Base-by-base conservation (phyloP, 53 echinoderm and acorn worm genomes). In the Luidia sarsii region DNA sequence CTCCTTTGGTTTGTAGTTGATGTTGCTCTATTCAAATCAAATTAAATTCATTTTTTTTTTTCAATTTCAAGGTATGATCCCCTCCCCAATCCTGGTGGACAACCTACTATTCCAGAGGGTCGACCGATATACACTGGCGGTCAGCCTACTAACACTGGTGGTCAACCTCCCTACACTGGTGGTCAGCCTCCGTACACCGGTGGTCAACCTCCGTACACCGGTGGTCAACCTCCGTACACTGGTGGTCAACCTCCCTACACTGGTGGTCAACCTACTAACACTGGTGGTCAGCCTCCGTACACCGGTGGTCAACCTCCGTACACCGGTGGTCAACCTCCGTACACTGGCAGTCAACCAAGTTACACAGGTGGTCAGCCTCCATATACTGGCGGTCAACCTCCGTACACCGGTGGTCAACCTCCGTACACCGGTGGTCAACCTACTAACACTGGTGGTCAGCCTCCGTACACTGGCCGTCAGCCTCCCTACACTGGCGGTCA, bases 211-310 rank as follows among this genome's bases (percentile, higher is more conserved):
- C 62, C 29, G 16, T 31, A 31, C n/a, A n/a, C 61, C 5, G 61
- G 61, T 3, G 33, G 36, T 37, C 65, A 65, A 65, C 38, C 37
- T 22, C 72, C 35, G 8, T 53, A 72, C 24, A 54, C 53, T 38
- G 72, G 54, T 35, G 34, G 54, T n/a, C 72, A 72, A 30, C 31
- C 41, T 31, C 69, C 48, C 5, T 48, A 69, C 50, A 37, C 69
- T 22, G 15, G 48, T 10, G 50, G 69, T 15, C 59, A 59, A 1
- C 45, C 67, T 41, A 41, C 41, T 7, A 41, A 67, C 46, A 2
- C 46, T 31, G 67, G 67, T 14, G 35, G 35, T 20, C 67, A 67
- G 43, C 67, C 67, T 41, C 67, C 67, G 11, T 67, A 67, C 46
- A 34, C 10, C 16, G 35, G 36, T 6, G 63, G 63, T 16, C 63